Evolutionary conservation across 2,888 invertebrate genomes (phyloP), one percentile per base, ranked within the genome.

Genomic region (Tortrix viridana): DNA sequence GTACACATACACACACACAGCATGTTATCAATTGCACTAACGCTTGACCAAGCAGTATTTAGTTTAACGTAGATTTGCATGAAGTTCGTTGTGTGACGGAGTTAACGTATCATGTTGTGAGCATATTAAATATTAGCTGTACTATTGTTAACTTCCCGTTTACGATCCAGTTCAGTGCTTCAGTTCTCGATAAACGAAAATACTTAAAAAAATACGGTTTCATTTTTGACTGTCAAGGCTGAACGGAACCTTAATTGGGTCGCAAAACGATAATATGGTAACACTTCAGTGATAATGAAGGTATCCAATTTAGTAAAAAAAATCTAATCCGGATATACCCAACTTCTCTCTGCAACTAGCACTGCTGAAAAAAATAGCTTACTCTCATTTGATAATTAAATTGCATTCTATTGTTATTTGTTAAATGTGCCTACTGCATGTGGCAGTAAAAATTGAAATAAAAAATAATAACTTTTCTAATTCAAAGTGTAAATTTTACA

Each of bases 1-100:
- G 68, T 66, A 72, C 65, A 55, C 32, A 38, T 57, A 62, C 48
- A 60, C 62, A 60, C 62, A 67, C 54, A 67, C 52, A 62, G 57
- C 62, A 64, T 64, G 64, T 3, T 9, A 22, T 43, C 32, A 53
- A 43, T 23, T 53, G 64, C 64, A 60, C 54, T 60, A 64, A 64
- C 60, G 59, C 60, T 64, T 64, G 54, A 64, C 54, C 37, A 19
- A 64, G 54, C 60, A 57, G 64, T 64, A 64, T 54, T 60, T 64
- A 64, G 60, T 52, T 52, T 62, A 57, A 62, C 53, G 5, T 46
- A 41, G 37, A 6, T 57, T 52, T 50, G 62, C 56, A 62, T 62
- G 62, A 22, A 38, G 38, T 37, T n/a, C 23, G 32, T 18, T 62
- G 19, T 46, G 20, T 57, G 38, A 52, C 50, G 37, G 56, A 19